phyloP scores from a whole-genome alignment of 2,888 invertebrate species.

The Athrips mouffetella region DNA sequence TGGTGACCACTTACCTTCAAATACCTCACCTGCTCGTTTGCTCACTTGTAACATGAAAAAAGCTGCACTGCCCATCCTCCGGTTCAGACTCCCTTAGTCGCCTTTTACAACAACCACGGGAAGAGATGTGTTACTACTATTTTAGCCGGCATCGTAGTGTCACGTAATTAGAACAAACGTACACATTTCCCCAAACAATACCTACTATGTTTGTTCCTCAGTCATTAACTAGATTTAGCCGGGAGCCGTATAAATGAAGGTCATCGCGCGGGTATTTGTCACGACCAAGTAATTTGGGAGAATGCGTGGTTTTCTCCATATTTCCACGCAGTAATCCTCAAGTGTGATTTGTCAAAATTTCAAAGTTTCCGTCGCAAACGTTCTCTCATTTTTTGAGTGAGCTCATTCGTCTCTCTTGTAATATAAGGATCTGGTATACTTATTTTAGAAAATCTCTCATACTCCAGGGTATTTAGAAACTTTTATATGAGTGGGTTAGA shows the following conservation, averaged over 20 bases:
- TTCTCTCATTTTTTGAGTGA: conserved; percentile 34
- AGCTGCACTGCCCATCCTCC: too few relatives aligned
- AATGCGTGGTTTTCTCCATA: conserved; percentile 62
- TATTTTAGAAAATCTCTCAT: conserved; percentile 25
- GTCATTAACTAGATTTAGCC: conserved; percentile 43
- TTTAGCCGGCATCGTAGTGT: conserved; percentile 11
- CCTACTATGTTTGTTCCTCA: conserved; percentile 32
- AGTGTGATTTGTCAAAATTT: conserved; percentile 65
- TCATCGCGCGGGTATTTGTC: conserved; percentile 54
- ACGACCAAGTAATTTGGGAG: conserved; percentile 57
- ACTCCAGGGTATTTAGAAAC: too few relatives aligned
- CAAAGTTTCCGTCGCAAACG: conserved; percentile 42
- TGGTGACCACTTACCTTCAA: too few relatives aligned
- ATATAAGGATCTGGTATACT: too few relatives aligned
- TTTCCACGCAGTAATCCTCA: conserved; percentile 56
- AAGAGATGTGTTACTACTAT: conserved; percentile 25
- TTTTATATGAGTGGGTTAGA: too few relatives aligned
- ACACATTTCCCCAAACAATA: conserved; percentile 25
- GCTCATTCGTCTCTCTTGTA: too few relatives aligned
- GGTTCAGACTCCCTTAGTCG: conserved; percentile 18
- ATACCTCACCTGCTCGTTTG: too few relatives aligned
- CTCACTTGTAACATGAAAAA: too few relatives aligned
- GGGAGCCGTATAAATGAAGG: conserved; percentile 32
- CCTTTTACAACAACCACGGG: conserved; percentile 21
- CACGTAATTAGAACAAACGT: conserved; percentile 23